These are phyloP conservation scores for Papilio demoleus DNA, from an alignment of 2,888 invertebrate genomes.

Conservation along the genomic window DNA sequence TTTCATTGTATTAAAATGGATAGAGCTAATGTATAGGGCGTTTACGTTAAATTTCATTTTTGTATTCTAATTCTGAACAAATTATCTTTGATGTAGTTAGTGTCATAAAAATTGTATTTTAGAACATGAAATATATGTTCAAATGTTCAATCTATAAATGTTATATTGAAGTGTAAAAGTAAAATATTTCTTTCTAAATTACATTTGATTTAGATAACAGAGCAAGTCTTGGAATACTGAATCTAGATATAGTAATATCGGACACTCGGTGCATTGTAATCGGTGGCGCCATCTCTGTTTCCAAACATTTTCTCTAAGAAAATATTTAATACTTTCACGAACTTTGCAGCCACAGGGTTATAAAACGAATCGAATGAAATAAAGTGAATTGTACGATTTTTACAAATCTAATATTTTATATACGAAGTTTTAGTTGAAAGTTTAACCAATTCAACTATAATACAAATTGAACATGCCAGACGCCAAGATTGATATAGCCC, in stretches of 20 bases:
- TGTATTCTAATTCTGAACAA: too few species aligned
- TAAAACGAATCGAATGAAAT: slow-evolving; percentile 46
- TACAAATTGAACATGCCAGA: neutral
- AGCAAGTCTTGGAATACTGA: slow-evolving; percentile 23
- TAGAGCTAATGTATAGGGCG: too few species aligned
- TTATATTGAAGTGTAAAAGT: too few species aligned
- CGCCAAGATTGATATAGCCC: neutral
- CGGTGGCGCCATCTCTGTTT: slow-evolving; percentile 47
- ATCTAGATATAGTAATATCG: slow-evolving; percentile 31
- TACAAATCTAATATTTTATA: slow-evolving; percentile 12
- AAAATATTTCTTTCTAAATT: neutral
- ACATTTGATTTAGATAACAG: neutral
- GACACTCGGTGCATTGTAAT: slow-evolving; percentile 43
- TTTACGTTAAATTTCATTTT: too few species aligned
- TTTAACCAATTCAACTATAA: neutral
- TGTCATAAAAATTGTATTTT: too few species aligned
- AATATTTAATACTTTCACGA: slow-evolving; percentile 47
- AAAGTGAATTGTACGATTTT: slow-evolving; percentile 45
- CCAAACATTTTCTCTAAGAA: slow-evolving; percentile 44
- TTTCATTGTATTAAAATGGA: too few species aligned
- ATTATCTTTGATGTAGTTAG: too few species aligned
- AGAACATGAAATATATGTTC: too few species aligned
- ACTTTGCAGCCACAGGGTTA: slow-evolving; percentile 48
- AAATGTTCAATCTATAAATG: too few species aligned
- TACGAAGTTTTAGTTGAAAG: neutral